Conservation (phyloP, 2,113 vertebrate genomes). For the Etheostoma cragini region DNA sequence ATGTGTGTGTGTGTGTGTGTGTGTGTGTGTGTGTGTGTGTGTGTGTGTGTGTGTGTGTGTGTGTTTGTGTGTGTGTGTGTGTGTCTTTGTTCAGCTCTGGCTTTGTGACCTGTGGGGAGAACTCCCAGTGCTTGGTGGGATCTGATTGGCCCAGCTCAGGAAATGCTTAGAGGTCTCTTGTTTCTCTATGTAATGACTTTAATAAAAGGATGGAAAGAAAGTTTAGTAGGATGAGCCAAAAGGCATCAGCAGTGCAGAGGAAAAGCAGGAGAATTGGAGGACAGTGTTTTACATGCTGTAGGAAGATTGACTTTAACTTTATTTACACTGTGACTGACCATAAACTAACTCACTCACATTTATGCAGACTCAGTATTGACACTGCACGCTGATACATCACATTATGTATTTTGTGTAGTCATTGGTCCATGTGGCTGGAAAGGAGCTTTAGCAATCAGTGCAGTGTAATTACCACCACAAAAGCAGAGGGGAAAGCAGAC, state of each 20-base stretch:
- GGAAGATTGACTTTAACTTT: background rate
- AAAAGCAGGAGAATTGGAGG: conserved; percentile 16
- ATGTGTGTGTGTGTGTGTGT: conserved; percentile 31
- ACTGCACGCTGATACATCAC: conserved; percentile 19
- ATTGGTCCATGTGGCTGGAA: conserved; percentile 23
- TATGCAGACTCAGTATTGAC: conserved; percentile 32
- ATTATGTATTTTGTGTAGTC: conserved; percentile 10
- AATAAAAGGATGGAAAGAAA: conserved; percentile 39
- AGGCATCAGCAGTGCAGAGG: background rate
- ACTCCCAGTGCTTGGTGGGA: conserved; percentile 43
- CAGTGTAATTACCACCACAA: conserved; percentile 17
- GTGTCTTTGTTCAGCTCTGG: conserved; percentile 42
- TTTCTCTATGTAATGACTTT: conserved; percentile 42
- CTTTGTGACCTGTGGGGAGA: conserved; percentile 55
- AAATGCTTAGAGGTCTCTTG: conserved; percentile 53
- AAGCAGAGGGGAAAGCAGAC: conserved; percentile 42
- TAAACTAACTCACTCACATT: conserved; percentile 21
- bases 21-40: conserved; percentile 2
- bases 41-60: conserved; percentile 26
- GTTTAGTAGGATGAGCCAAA: conserved; percentile 38
- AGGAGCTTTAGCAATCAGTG: conserved; percentile 28
- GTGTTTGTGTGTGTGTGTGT: conserved; percentile 18
- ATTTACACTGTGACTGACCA: conserved; percentile 13
- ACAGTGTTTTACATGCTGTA: conserved; percentile 1
- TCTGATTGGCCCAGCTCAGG: conserved; percentile 30